Evolutionary conservation across 2,797 vertebrate species (phyloP), one percentile per base, ranked within the genome.

Genomic region (Pseudochirops cupreus): DNA sequence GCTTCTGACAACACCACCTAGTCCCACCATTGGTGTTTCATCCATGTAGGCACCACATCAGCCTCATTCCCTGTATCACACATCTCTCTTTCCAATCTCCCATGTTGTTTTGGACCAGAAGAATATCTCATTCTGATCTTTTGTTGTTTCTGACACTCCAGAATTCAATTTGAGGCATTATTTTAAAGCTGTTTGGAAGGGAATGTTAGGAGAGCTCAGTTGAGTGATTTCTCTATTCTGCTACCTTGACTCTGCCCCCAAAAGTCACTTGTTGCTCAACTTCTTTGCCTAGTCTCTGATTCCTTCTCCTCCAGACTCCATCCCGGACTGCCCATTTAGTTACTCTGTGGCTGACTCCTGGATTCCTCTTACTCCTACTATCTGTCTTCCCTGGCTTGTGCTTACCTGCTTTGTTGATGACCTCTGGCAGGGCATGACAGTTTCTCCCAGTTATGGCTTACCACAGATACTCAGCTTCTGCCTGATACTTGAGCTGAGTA

Each of bases 281-380:
- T 91, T 93, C 28, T 94, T 18, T 39, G 58, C 82, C 82, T 33
- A 56, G 12, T 50, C 90, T 91, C 33, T 93, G 90, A 54, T 5
- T 96, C 33, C 31, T 57, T 91, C 50, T 93, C 92, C 50, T n/a
- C 93, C 46, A 92, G 92, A 91, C 29, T 55, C 56, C 96, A 62
- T 91, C 5, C 26, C 55, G 14, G 56, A 92, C 2, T 2, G 58
- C 3, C 18, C 10, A 16, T 11, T 54, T 24, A 39, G 1, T 57
- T 14, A 14, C 33, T 91, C 18, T 82, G 21, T 82, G n/a, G 21
- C 18, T 46, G 39, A 82, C 7, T 82, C 39, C 6, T 82, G 39
- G 21, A 24, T 82, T 46, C 18, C 21, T 82, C 39, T 82, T 7
- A 82, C 74, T 82, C 2, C 39, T 82, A 39, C n/a, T n/a, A 46